These are phyloP conservation scores for Aphelenchoides besseyi DNA, from an alignment of 1,140 invertebrate species.

Conservation along the genomic window DNA sequence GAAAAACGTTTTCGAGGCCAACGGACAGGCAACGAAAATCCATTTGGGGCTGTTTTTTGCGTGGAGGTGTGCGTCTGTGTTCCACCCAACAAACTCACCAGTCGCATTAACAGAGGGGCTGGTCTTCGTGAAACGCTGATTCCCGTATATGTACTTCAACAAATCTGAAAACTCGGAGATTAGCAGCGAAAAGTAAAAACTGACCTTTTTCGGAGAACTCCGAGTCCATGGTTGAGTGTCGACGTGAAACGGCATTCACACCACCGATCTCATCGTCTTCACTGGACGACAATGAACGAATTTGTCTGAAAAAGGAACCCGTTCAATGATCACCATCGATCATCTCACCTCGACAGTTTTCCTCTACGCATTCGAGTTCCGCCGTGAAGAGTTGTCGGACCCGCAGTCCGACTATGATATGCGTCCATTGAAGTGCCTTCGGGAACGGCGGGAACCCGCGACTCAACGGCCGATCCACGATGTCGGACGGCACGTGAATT, in stretches of 20 bases:
- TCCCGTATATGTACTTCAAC: constrained; percentile 45
- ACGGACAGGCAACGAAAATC: too few species aligned
- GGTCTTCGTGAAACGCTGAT: constrained; percentile 23
- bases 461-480: not conserved
- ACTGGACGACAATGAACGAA: constrained; percentile 44
- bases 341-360: constrained; percentile 19
- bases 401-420: not conserved
- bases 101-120: too few species aligned
- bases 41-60: too few species aligned
- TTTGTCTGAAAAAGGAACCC: constrained; percentile 29
- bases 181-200: constrained; percentile 8
- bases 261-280: constrained; percentile 36
- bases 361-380: constrained; percentile 9
- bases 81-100: too few species aligned
- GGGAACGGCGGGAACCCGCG: constrained; percentile 15
- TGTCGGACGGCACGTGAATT: not conserved
- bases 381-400: constrained; percentile 15
- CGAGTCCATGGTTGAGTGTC: constrained; percentile 20
- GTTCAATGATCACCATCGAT: too few species aligned
- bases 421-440: constrained; percentile 2
- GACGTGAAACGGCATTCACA: constrained; percentile 5
- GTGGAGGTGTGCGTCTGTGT: too few species aligned
- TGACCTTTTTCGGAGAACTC: constrained; percentile 50
- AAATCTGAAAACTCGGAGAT: constrained; percentile 35
- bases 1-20: too few species aligned